Evolutionary conservation across 2,888 invertebrate genomes (phyloP).

Genomic region (Vesta saturnalis): DNA sequence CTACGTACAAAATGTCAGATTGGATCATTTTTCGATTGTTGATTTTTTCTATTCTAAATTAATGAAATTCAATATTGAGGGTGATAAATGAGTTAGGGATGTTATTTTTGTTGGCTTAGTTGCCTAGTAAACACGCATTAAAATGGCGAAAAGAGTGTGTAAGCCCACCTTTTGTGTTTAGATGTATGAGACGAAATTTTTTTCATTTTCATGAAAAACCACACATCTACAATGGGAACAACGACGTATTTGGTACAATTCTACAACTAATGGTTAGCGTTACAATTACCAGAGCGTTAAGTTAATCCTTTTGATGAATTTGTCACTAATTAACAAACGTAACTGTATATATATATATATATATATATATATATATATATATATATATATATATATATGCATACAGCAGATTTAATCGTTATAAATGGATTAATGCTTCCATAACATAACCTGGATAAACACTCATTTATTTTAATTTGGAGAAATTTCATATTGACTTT

Average conservation of each 20-base stretch:
- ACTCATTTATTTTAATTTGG: constrained; percentile 35
- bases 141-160: not conserved
- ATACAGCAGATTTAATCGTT: constrained; percentile 22
- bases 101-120: not conserved
- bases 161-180: not conserved
- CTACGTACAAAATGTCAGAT: not conserved
- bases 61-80: not conserved
- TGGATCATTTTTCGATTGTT: not conserved
- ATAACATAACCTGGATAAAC: constrained; percentile 28
- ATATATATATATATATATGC: constrained; percentile 2
- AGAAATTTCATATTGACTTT: constrained; percentile 24
- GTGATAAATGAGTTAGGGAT: not conserved
- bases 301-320: constrained; percentile 36
- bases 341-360: constrained; percentile 11
- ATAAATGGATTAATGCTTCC: constrained; percentile 25
- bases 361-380: too few species aligned
- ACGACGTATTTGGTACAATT: not conserved
- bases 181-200: not conserved
- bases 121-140: not conserved
- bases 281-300: constrained; percentile 32
- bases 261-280: constrained; percentile 19
- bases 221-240: not conserved
- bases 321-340: constrained; percentile 33
- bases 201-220: not conserved
- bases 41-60: constrained; percentile 1